Evolutionary conservation across 2,888 invertebrate genomes (phyloP).

Genomic region (Nemotelus nigrinus): DNA sequence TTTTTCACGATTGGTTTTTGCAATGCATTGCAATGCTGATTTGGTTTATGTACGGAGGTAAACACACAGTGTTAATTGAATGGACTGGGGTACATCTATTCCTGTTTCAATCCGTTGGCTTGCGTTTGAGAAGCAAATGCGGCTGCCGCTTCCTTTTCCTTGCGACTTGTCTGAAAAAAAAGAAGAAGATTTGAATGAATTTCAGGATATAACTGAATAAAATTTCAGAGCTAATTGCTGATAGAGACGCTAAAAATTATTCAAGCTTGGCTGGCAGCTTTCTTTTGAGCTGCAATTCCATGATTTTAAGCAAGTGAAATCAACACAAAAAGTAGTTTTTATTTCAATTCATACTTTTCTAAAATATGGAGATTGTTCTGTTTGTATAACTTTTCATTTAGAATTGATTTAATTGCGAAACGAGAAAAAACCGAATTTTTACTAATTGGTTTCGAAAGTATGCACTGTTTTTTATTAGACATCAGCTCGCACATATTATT

Average conservation of each 20-base stretch:
- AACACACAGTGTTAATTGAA: constrained; percentile 37
- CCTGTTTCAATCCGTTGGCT: constrained; percentile 72
- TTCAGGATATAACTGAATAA: constrained; percentile 47
- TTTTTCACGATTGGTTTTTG: not conserved
- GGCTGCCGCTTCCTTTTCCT: constrained; percentile 67
- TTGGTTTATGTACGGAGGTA: constrained; percentile 14
- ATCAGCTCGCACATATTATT: no score
- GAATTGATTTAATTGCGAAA: no score
- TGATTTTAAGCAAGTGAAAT: not conserved
- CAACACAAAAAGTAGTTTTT: not conserved
- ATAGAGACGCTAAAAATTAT: no score
- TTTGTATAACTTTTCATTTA: no score
- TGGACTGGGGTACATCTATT: constrained; percentile 60
- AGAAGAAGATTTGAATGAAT: not conserved
- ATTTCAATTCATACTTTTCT: no score
- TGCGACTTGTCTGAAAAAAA: constrained; percentile 69
- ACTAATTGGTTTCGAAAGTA: no score
- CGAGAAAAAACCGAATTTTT: no score
- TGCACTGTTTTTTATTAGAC: no score
- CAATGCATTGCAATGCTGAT: constrained; percentile 30
- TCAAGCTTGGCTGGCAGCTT: no score
- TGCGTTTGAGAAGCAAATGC: constrained; percentile 66
- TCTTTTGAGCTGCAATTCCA: constrained; percentile 33
- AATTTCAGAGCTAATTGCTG: not conserved
- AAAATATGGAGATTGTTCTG: no score